Conservation (phyloP, 2,797 vertebrate genomes). For the Poeciliopsis turneri region DNA sequence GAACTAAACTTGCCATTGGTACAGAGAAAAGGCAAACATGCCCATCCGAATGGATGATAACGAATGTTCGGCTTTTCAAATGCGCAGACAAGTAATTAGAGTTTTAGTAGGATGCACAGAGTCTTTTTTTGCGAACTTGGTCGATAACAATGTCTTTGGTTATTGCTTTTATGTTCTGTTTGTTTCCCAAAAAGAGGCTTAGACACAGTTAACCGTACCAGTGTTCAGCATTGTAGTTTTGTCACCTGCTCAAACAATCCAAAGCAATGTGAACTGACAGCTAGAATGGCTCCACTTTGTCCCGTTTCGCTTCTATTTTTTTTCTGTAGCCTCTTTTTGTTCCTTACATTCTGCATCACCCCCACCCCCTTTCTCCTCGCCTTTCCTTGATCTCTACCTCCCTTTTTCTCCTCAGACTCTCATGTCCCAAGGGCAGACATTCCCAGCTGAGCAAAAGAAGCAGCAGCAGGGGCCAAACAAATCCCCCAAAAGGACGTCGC, state of each 20-base stretch:
- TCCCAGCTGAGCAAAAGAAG: conserved; percentile 89
- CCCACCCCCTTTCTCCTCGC: conserved; percentile 42
- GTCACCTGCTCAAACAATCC: conserved; percentile 80
- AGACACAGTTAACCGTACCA: conserved; percentile 72
- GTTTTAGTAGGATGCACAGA: conserved; percentile 56
- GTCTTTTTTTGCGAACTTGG: conserved; percentile 58
- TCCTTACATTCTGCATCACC: conserved; percentile 42
- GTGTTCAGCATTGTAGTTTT: conserved; percentile 74
- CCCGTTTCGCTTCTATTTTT: conserved; percentile 66
- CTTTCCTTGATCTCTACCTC: conserved; percentile 55
- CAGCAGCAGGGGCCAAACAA: conserved; percentile 89
- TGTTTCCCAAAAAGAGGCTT: conserved; percentile 65
- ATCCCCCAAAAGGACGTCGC: conserved; percentile 88
- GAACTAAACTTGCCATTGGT: conserved; percentile 60
- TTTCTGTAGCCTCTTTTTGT: conserved; percentile 63
- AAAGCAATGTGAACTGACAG: conserved; percentile 79
- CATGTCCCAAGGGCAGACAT: conserved; percentile 90
- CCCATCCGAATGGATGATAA: conserved; percentile 58
- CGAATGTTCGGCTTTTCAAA: conserved; percentile 59
- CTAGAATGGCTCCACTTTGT: conserved; percentile 78
- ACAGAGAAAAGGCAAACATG: conserved; percentile 45
- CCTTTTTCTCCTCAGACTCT: conserved; percentile 73
- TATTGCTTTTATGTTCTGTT: conserved; percentile 68
- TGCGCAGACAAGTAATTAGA: conserved; percentile 65
- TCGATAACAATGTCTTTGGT: conserved; percentile 62